These are phyloP conservation scores for Gorilla gorilla DNA, from an alignment of 2,113 vertebrate species.

Conservation along the genomic window DNA sequence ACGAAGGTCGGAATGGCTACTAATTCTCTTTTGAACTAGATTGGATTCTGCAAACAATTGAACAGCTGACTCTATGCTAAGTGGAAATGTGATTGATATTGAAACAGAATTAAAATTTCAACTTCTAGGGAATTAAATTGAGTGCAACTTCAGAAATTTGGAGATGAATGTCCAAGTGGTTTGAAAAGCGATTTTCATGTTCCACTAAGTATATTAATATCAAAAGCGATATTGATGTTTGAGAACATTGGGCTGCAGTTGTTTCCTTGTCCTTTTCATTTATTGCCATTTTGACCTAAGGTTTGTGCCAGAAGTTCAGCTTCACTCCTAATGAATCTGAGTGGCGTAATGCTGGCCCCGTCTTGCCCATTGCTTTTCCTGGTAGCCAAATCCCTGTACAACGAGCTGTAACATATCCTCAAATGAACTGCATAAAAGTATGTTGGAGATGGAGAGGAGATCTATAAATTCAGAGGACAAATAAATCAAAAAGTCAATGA, in stretches of 20 bases:
- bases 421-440: background rate
- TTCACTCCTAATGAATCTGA: background rate
- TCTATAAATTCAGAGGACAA: background rate
- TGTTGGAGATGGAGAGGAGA: background rate
- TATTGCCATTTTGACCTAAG: background rate
- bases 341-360: background rate
- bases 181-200: background rate
- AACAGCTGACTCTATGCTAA: background rate
- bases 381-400: background rate
- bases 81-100: background rate
- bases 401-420: background rate
- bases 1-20: background rate
- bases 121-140: constrained; percentile 1
- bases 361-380: background rate
- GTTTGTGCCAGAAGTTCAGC: constrained; percentile 48
- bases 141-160: background rate
- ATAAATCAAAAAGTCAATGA: background rate
- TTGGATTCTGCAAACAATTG: background rate
- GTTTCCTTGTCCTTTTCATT: background rate
- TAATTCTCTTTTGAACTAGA: background rate
- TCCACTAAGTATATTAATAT: background rate
- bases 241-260: background rate
- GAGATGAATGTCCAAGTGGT: background rate
- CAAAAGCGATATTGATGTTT: background rate
- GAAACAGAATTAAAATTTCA: background rate